phyloP scores from a whole-genome alignment of 2,888 invertebrate genomes.

The Cerastoderma edule region DNA sequence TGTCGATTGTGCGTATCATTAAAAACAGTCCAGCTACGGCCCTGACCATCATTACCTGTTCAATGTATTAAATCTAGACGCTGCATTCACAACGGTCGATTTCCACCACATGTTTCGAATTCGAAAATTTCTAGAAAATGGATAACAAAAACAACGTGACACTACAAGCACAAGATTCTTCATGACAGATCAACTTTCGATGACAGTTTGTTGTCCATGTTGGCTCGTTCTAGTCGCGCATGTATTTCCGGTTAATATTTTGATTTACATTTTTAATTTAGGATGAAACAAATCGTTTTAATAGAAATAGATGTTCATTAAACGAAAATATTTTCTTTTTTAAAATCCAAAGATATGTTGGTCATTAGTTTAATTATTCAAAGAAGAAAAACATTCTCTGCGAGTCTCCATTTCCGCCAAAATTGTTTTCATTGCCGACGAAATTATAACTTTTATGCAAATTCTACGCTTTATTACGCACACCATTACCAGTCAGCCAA shows the following conservation, averaged over 20 bases:
- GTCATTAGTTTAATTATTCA: neutral
- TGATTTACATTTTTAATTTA: too few relatives aligned
- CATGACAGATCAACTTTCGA: conserved; percentile 33
- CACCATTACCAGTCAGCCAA: too few relatives aligned
- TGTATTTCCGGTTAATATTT: too few relatives aligned
- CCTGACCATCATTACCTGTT: conserved; percentile 63
- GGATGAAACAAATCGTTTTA: neutral
- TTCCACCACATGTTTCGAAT: conserved; percentile 73
- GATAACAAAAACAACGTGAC: conserved; percentile 36
- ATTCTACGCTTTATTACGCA: too few relatives aligned
- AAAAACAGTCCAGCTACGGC: too few relatives aligned
- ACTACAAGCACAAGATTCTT: conserved; percentile 22
- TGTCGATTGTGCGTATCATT: too few relatives aligned
- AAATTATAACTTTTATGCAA: too few relatives aligned
- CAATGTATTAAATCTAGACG: conserved; percentile 67
- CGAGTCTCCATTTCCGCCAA: conserved; percentile 44
- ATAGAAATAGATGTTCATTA: neutral
- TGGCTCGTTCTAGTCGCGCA: conserved; percentile 35
- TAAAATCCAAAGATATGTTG: too few relatives aligned
- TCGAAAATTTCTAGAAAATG: conserved; percentile 42
- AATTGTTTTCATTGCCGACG: conserved; percentile 64
- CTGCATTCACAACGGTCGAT: conserved; percentile 58
- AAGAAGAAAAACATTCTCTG: conserved; percentile 1
- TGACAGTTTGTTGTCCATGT: conserved; percentile 48
- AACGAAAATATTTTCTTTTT: neutral